A percentile compares a stretch with the other conserved stretches of the same genome.
Evolutionary conservation across 2,888 invertebrate genomes (phyloP).

Genomic region (Pherbina coryleti): DNA sequence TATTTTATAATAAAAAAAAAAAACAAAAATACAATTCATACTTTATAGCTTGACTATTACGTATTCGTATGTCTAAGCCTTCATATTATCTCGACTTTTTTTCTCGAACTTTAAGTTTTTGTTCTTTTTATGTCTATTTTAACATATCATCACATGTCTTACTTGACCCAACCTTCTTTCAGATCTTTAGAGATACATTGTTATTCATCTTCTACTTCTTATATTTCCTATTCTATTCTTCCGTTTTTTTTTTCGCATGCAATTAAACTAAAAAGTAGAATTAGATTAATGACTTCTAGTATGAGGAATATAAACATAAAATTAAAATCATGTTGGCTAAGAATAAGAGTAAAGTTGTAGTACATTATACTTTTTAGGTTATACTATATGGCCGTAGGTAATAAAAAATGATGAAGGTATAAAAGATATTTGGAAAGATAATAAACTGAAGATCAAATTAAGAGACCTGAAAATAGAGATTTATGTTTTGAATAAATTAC

Average conservation of each 20-base stretch:
- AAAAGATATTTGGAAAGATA: neutral
- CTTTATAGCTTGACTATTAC: too few relatives aligned
- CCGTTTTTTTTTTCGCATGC: neutral
- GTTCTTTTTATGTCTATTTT: neutral
- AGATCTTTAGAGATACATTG: neutral
- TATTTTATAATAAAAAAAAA: too few relatives aligned
- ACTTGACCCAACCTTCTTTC: neutral
- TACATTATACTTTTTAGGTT: neutral
- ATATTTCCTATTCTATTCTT: neutral
- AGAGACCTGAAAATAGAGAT: too few relatives aligned
- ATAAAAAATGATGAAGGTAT: neutral
- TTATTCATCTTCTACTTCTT: neutral
- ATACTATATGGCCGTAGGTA: neutral
- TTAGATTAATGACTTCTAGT: constrained; percentile 1
- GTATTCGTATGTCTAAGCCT: too few relatives aligned
- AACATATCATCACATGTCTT: neutral
- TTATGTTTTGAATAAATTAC: too few relatives aligned
- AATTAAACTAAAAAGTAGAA: neutral
- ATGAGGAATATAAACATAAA: neutral
- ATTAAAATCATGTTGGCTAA: neutral
- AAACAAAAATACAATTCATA: too few relatives aligned
- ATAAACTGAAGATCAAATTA: neutral
- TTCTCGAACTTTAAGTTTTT: too few relatives aligned
- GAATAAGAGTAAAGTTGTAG: too few relatives aligned
- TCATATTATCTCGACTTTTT: too few relatives aligned